Percentiles rank a stretch among this genome's conserved stretches.
Evolutionary conservation across 1,140 invertebrate genomes (phyloP).

Genomic region (Lasioglossum baleicum): DNA sequence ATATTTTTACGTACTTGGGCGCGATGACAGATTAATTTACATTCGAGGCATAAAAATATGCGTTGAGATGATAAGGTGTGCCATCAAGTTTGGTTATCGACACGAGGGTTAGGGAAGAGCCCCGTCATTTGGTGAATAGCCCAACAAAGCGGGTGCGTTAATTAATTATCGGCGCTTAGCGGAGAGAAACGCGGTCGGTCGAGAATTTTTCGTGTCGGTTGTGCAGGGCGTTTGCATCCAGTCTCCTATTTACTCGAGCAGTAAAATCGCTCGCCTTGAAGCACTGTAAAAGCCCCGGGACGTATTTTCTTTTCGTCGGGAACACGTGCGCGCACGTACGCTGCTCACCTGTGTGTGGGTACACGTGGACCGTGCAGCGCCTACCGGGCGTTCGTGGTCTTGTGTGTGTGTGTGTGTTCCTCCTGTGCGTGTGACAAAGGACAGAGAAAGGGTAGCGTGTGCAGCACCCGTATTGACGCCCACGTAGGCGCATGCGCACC

Average conservation of each 20-base stretch:
- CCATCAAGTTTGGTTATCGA: too few relatives aligned
- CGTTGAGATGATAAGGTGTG: too few relatives aligned
- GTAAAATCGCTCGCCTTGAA: constrained; percentile 55
- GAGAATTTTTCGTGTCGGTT: constrained; percentile 25
- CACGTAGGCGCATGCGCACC: constrained; percentile 72
- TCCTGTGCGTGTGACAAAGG: constrained; percentile 69
- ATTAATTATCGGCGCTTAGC: constrained; percentile 32
- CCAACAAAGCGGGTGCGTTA: not conserved
- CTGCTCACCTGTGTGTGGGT: constrained; percentile 27
- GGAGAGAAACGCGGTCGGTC: not conserved
- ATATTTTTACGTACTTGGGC: too few relatives aligned
- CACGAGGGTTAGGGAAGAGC: too few relatives aligned
- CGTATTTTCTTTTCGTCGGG: constrained; percentile 53
- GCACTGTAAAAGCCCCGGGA: constrained; percentile 45
- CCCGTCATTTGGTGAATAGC: too few relatives aligned
- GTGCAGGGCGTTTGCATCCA: constrained; percentile 16
- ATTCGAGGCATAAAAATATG: too few relatives aligned
- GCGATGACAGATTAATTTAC: too few relatives aligned
- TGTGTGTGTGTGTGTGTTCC: constrained; percentile 35
- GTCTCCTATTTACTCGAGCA: constrained; percentile 52
- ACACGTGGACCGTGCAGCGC: constrained; percentile 9
- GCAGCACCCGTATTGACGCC: constrained; percentile 75
- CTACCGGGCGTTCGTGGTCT: not conserved
- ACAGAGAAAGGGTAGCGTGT: constrained; percentile 72
- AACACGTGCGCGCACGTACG: constrained; percentile 37